Percentiles rank a stretch among this genome's conserved stretches.
These are phyloP conservation scores for Dreissena polymorpha DNA, from an alignment of 1,140 invertebrate genomes.

Conservation along the genomic window DNA sequence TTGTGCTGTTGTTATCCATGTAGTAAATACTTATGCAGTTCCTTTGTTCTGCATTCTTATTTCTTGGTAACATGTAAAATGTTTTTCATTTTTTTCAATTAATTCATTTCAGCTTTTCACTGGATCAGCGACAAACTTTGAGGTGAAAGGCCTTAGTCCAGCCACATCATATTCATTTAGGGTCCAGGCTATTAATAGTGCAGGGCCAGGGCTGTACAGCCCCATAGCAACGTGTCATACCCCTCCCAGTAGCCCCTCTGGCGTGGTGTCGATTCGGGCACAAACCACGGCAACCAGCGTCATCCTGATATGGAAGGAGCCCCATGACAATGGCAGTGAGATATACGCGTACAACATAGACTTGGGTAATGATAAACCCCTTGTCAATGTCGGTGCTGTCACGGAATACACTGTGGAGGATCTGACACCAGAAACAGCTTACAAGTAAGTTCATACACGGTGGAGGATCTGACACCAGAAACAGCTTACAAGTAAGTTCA, in stretches of 20 bases:
- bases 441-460: constrained; percentile 81
- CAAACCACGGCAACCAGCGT: constrained; percentile 85
- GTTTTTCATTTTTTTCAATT: too few relatives aligned
- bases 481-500: constrained; percentile 82
- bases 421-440: constrained; percentile 82
- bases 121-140: constrained; percentile 81
- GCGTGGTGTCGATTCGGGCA: constrained; percentile 81
- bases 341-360: constrained; percentile 90
- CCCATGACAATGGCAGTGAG: constrained; percentile 83
- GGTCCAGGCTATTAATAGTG: constrained; percentile 82
- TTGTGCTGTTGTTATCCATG: too few relatives aligned
- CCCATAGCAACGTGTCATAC: constrained; percentile 70
- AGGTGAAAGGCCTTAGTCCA: constrained; percentile 88
- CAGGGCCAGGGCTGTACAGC: constrained; percentile 76
- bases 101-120: constrained; percentile 78
- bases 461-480: constrained; percentile 82
- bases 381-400: constrained; percentile 67
- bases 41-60: too few relatives aligned
- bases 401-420: constrained; percentile 79
- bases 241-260: constrained; percentile 75
- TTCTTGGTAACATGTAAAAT: too few relatives aligned
- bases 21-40: too few relatives aligned
- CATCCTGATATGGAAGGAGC: constrained; percentile 86
- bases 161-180: constrained; percentile 90
- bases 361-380: constrained; percentile 82